These are phyloP conservation scores for Pagetopsis macropterus DNA, from an alignment of 2,797 vertebrate species.

Conservation along the genomic window DNA sequence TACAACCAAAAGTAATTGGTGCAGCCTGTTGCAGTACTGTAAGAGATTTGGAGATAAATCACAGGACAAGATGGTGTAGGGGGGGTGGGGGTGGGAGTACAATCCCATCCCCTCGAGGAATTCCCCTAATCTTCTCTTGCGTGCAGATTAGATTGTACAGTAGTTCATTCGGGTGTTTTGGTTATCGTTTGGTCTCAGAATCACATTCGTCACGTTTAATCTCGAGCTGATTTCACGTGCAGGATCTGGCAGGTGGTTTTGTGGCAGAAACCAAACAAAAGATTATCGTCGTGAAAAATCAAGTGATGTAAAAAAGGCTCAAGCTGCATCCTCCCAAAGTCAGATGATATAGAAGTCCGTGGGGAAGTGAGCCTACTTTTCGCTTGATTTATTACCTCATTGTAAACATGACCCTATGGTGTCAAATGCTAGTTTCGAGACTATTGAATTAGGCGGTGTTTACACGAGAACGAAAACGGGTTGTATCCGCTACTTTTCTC, in stretches of 20 bases:
- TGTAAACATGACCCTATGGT: no score
- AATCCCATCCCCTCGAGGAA: constrained; percentile 80
- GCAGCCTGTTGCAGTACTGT: constrained; percentile 47
- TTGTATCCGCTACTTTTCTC: no score
- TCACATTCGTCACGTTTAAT: constrained; percentile 75
- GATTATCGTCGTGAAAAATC: not conserved
- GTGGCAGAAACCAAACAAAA: constrained; percentile 10
- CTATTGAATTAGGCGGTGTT: no score
- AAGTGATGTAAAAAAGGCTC: not conserved
- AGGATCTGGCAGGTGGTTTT: constrained; percentile 65
- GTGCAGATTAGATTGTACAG: constrained; percentile 78
- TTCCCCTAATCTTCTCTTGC: constrained; percentile 80
- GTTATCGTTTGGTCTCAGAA: constrained; percentile 53
- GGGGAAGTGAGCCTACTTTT: no score
- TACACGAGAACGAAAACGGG: no score
- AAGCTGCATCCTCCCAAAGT: no score
- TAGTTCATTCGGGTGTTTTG: constrained; percentile 71
- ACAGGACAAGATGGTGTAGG: constrained; percentile 71
- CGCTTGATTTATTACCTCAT: no score
- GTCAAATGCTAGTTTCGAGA: no score
- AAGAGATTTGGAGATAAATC: constrained; percentile 71
- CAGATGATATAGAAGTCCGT: no score
- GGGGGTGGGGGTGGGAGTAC: constrained; percentile 41
- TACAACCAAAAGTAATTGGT: not conserved
- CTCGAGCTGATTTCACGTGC: constrained; percentile 67